Evolutionary conservation across 2,888 invertebrate species (phyloP).

Genomic region (Oxystoma pomonae): DNA sequence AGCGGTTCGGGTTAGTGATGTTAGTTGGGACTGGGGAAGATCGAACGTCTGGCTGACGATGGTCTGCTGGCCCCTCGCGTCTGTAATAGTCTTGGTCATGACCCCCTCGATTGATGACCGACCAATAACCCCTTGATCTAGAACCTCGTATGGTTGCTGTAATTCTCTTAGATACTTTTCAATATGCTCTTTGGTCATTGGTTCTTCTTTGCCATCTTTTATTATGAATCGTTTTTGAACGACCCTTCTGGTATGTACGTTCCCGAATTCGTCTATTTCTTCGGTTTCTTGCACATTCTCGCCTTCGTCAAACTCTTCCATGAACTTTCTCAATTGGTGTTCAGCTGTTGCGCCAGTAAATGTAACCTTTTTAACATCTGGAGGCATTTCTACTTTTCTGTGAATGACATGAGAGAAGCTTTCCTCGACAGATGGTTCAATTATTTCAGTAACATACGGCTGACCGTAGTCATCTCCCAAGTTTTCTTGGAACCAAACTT

Average conservation of each 20-base stretch:
- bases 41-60: slow-evolving; percentile 41
- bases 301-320: slow-evolving; percentile 51
- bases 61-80: slow-evolving; percentile 38
- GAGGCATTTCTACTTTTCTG: slow-evolving; percentile 50
- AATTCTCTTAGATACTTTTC: slow-evolving; percentile 38
- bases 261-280: slow-evolving; percentile 52
- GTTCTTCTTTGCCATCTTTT: slow-evolving; percentile 31
- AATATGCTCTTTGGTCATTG: slow-evolving; percentile 33
- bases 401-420: slow-evolving; percentile 50
- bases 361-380: slow-evolving; percentile 51
- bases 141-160: slow-evolving; percentile 28
- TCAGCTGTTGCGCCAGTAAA: slow-evolving; percentile 54
- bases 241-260: slow-evolving; percentile 51
- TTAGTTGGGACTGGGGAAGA: slow-evolving; percentile 32
- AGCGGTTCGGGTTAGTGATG: slow-evolving; percentile 31
- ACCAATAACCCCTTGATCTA: slow-evolving; percentile 31
- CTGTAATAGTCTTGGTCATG: slow-evolving; percentile 34
- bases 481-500: slow-evolving; percentile 51
- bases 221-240: slow-evolving; percentile 50
- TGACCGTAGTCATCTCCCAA: slow-evolving; percentile 39
- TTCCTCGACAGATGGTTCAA: slow-evolving; percentile 47
- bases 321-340: slow-evolving; percentile 49
- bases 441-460: slow-evolving; percentile 51
- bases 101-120: slow-evolving; percentile 32
- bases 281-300: slow-evolving; percentile 52